phyloP scores from a whole-genome alignment of 2,888 invertebrate genomes.

The Anticlea derivata region DNA sequence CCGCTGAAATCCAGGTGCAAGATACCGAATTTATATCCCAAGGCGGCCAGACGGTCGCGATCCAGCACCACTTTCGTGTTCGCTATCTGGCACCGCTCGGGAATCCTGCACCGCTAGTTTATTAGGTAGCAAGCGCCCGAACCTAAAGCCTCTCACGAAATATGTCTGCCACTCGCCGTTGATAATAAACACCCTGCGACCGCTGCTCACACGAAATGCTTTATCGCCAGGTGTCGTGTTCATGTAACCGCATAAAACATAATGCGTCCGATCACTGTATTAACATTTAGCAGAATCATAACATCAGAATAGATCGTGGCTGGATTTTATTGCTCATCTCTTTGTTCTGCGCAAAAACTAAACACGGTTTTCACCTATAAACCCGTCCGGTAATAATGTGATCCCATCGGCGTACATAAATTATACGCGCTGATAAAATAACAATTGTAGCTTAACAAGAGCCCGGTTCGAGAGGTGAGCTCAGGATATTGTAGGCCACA shows the following conservation, averaged over 20 bases:
- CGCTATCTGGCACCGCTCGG: slow-evolving; percentile 39
- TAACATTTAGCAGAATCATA: slow-evolving; percentile 45
- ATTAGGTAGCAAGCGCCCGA: slow-evolving; percentile 54
- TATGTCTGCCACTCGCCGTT: slow-evolving; percentile 58
- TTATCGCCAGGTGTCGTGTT: slow-evolving; percentile 63
- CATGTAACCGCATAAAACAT: slow-evolving; percentile 57
- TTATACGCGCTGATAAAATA: slow-evolving; percentile 49
- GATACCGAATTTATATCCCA: slow-evolving; percentile 70
- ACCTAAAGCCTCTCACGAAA: slow-evolving; percentile 52
- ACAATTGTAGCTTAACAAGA: slow-evolving; percentile 57
- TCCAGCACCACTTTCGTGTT: slow-evolving; percentile 39
- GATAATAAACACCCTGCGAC: slow-evolving; percentile 64
- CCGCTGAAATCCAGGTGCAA: slow-evolving; percentile 66
- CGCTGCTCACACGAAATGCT: slow-evolving; percentile 61
- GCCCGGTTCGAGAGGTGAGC: slow-evolving; percentile 61
- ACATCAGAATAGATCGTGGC: slow-evolving; percentile 34
- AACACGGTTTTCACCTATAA: slow-evolving; percentile 16
- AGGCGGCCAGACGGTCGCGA: slow-evolving; percentile 59
- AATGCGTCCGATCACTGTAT: slow-evolving; percentile 50
- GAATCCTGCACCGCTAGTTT: slow-evolving; percentile 58
- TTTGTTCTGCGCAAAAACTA: slow-evolving; percentile 28
- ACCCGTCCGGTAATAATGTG: slow-evolving; percentile 24
- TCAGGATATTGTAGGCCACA: slow-evolving; percentile 73
- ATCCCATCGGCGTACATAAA: slow-evolving; percentile 30
- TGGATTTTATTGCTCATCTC: slow-evolving; percentile 29